Base-by-base conservation (phyloP, 1,140 invertebrate species). In the Olivierus martensii region DNA sequence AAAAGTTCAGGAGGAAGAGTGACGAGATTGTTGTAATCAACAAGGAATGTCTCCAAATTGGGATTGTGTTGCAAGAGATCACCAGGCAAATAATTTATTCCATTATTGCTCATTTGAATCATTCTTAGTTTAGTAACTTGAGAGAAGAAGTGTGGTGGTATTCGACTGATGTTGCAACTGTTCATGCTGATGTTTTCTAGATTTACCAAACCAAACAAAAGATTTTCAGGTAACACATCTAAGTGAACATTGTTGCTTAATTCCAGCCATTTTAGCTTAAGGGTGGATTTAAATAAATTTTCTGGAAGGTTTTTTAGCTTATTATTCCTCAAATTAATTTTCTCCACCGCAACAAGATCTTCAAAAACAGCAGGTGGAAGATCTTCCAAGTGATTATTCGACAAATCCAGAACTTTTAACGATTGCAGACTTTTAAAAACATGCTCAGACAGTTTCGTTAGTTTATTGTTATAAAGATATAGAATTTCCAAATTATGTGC, bases 11-110 rank as follows among this genome's bases (percentile, higher is more conserved):
- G 65, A 36, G 85, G 84, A 34, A 85, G 70, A 19, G 73, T 80
- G 79, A 80, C 82, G 28, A 89, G 79, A 63, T 85, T 83, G 69
- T 88, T 88, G 61, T 82, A 79, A 51, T 77, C 78, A 9, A 90
- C 68, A 69, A 87, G 78, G 55, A 89, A 71, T 54, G 75, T 70
- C 53, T 78, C 74, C 39, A 88, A 70, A 62, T 80, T 75, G 9
- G 50, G 44, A 28, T 55, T 57, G 21, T 58, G 52, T 7, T 21
- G 18, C 12, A 55, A 56, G 28, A 60, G 35, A 10, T 51, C 42
- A 17, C 18, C 36, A 6, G 56, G 52, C 18, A 58, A 39, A 17
- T 7, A 35, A 18, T 12, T 36, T 18, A 58, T 34, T 14, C 41
- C 41, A 39, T 58, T 58, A 9, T 53, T 39, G 15, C 46, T 14